phyloP scores from a whole-genome alignment of 2,797 vertebrate genomes.

The Gorsachius magnificus region DNA sequence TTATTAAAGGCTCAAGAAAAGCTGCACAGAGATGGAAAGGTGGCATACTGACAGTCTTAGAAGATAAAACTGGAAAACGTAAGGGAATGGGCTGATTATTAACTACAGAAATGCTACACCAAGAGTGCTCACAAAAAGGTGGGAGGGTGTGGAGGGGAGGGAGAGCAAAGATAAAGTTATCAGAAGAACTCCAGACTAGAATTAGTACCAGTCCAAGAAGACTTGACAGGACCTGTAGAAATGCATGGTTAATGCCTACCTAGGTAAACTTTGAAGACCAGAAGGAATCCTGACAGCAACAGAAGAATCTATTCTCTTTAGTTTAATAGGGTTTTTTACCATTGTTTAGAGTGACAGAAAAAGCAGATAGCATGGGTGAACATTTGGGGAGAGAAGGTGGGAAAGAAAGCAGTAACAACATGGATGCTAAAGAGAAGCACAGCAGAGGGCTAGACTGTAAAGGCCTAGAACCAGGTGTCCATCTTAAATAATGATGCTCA shows the following conservation, averaged over 20 bases:
- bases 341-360: background rate
- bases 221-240: background rate
- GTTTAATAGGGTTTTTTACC: background rate
- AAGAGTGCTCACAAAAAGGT: background rate
- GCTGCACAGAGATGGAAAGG: background rate
- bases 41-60: background rate
- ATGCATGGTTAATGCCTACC: background rate
- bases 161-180: background rate
- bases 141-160: fast-evolving
- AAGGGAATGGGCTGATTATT: background rate
- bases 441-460: background rate
- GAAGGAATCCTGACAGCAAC: background rate
- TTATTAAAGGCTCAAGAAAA: background rate
- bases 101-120: background rate
- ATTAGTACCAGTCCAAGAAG: background rate
- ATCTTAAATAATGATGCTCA: background rate
- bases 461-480: background rate
- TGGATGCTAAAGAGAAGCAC: background rate
- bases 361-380: background rate
- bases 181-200: background rate
- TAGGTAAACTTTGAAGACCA: background rate
- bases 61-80: background rate
- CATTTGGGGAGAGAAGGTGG: background rate
- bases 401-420: background rate
- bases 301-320: background rate